These are phyloP conservation scores for Lucilia cuprina DNA, from an alignment of 1,140 invertebrate genomes.

Conservation along the genomic window DNA sequence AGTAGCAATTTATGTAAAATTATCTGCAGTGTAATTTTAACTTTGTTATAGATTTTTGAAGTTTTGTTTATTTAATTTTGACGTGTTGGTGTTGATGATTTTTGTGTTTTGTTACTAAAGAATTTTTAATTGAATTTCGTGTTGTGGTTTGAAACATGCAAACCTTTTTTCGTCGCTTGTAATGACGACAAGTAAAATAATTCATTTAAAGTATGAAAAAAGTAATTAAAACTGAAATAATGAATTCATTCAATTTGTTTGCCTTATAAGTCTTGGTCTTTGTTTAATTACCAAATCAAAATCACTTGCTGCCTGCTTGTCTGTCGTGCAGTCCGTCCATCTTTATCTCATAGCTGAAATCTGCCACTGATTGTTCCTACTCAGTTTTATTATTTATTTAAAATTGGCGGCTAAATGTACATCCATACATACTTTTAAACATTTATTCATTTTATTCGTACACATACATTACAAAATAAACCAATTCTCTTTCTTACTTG, in stretches of 20 bases:
- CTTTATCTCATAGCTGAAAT: slow-evolving; percentile 14
- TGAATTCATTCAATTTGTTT: slow-evolving; percentile 54
- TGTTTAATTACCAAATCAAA: slow-evolving; percentile 21
- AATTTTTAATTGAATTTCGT: slow-evolving; percentile 61
- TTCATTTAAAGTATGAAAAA: slow-evolving; percentile 55
- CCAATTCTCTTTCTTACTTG: neutral
- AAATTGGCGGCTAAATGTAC: neutral
- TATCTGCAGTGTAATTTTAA: neutral
- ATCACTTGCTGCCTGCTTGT: neutral
- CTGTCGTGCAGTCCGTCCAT: neutral
- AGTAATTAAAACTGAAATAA: slow-evolving; percentile 61
- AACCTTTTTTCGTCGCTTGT: slow-evolving; percentile 44
- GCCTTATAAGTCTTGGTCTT: neutral
- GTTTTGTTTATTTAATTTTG: neutral
- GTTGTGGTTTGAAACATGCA: slow-evolving; percentile 55
- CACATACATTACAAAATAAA: neutral
- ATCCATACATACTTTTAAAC: neutral
- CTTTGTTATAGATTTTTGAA: neutral
- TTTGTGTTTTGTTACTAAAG: slow-evolving; percentile 37
- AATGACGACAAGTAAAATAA: slow-evolving; percentile 39
- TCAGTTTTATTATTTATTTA: neutral
- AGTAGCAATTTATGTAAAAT: neutral
- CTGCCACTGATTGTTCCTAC: slow-evolving; percentile 27
- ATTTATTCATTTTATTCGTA: neutral
- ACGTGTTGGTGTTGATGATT: neutral